Evolutionary conservation across 1,140 invertebrate genomes (phyloP), one percentile per base, ranked within the genome.

Genomic region (Luehdorfia chinensis): DNA sequence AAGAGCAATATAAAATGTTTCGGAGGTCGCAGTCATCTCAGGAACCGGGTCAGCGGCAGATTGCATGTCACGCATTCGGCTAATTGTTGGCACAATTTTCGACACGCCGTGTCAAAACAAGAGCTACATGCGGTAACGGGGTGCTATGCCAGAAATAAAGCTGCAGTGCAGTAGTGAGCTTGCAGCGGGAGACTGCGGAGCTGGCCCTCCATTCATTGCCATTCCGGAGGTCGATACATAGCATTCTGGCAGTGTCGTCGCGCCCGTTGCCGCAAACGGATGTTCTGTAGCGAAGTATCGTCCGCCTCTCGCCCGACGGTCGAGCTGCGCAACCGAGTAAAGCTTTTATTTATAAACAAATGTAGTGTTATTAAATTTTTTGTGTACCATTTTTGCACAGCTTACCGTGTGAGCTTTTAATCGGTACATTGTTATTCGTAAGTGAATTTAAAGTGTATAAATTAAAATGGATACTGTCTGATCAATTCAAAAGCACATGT

Each of bases 111-210:
- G 43, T 41, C 43, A 47, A 52, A 25, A 39, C 19, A 25, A 45
- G 49, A 37, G 54, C 58, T 58, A 55, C 52, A 44, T 61, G 47
- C 44, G 50, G 47, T 68, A 59, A 61, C 52, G 66, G 66, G 65
- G 66, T 75, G 63, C 48, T 59, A 58, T 83, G 76, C 76, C 79
- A 84, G 76, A 77, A 84, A 80, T 79, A 84, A 79, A 75, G 64
- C 79, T 84, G 79, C 79, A 84, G 63, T 81, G 79, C 79, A 81
- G 79, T 78, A 63, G 57, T 54, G 59, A 55, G 66, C 73, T 80
- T 84, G 79, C 76, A 80, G 72, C 63, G 66, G 39, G 50, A 59
- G 56, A 71, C 68, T 79, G 75, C 76, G 75, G 78, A 56, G 66
- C 61, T 68, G 61, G 62, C 59, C 51, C 56, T 66, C 64, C 72